A percentile compares a stretch with the other conserved stretches of the same genome.
phyloP scores from a whole-genome alignment of 2,113 vertebrate species.

The Canis aureus region DNA sequence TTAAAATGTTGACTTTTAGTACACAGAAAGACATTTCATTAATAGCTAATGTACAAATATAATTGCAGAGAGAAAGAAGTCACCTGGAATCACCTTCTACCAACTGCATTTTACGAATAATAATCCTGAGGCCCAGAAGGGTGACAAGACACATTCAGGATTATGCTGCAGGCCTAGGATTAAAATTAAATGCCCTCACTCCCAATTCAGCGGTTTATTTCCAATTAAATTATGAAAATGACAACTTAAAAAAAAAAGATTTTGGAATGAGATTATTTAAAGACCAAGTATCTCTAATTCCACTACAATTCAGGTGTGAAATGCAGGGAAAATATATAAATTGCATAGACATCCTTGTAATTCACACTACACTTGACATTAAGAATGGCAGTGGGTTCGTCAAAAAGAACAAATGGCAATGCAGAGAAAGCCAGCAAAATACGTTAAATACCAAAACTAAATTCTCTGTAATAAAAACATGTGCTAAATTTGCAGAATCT shows the following conservation, averaged over 20 bases:
- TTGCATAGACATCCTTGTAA: neutral
- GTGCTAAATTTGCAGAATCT: neutral
- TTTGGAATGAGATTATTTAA: neutral
- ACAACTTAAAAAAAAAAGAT: neutral
- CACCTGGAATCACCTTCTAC: neutral
- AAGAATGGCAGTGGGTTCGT: neutral
- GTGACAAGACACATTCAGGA: neutral
- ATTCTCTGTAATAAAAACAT: neutral
- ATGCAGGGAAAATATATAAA: neutral
- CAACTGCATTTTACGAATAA: neutral
- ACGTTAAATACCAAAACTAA: neutral
- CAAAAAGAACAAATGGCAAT: neutral
- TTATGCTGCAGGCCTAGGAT: neutral
- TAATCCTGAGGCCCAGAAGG: neutral
- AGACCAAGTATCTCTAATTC: neutral
- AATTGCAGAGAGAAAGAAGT: neutral
- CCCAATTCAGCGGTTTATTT: neutral
- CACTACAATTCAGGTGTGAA: neutral
- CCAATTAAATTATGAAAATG: constrained; percentile 3
- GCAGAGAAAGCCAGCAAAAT: neutral
- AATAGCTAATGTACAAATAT: constrained; percentile 49
- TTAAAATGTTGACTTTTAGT: constrained; percentile 54
- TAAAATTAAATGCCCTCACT: neutral
- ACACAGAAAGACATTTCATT: neutral
- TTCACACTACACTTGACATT: neutral